Conservation (phyloP, 2,888 invertebrate species). For the Habrosyne pyritoides region DNA sequence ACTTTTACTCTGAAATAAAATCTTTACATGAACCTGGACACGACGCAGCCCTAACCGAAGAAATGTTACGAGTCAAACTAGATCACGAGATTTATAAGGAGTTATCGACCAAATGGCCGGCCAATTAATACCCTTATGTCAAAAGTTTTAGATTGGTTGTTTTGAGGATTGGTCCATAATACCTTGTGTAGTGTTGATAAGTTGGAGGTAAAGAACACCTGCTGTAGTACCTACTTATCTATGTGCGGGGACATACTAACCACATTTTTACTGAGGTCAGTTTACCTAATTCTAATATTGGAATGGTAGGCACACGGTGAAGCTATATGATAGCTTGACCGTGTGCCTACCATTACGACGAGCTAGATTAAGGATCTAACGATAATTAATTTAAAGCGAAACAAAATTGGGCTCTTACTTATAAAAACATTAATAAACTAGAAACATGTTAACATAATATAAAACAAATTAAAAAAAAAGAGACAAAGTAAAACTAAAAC, state of each 20-base stretch:
- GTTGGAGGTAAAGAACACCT: background rate
- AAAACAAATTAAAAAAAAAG: no score
- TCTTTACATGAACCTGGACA: background rate
- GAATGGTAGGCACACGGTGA: background rate
- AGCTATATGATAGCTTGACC: no score
- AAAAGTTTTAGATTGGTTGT: background rate
- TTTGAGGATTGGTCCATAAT: background rate
- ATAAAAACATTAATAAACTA: no score
- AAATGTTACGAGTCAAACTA: background rate
- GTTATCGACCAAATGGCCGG: background rate
- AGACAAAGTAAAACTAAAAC: no score
- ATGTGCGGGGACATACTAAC: background rate
- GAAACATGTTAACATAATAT: no score
- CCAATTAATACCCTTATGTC: slow-evolving; percentile 4
- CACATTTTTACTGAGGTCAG: background rate
- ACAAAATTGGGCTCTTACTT: no score
- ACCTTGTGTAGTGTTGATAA: slow-evolving; percentile 6
- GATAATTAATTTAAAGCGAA: no score
- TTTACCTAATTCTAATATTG: background rate
- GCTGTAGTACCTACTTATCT: background rate
- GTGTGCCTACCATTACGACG: no score
- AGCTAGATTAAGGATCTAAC: no score
- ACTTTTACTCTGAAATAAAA: background rate
- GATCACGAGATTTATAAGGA: background rate
- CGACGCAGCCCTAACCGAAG: background rate